Conservation (phyloP, 2,888 invertebrate species). For the Anoplius nigerrimus region DNA sequence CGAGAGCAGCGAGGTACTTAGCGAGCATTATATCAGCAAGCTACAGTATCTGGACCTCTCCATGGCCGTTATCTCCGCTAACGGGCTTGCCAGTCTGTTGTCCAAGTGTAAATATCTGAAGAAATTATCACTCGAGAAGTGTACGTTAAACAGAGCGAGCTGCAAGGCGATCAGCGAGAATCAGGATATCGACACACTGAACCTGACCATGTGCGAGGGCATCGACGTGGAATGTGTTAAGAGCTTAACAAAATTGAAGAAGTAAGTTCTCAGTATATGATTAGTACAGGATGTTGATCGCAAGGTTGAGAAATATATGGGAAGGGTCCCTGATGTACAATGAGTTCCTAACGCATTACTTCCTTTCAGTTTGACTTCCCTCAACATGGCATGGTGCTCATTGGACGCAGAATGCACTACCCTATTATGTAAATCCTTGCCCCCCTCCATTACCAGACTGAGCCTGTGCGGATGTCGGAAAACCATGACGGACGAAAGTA, state of each 20-base stretch:
- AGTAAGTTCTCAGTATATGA: constrained; percentile 72
- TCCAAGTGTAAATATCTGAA: constrained; percentile 82
- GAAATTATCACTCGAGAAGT: constrained; percentile 91
- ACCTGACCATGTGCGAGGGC: constrained; percentile 89
- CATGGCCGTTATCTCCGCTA: constrained; percentile 82
- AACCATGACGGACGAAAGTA: constrained; percentile 85
- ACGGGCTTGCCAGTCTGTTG: constrained; percentile 80
- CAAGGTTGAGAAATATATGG: not conserved
- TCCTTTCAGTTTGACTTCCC: constrained; percentile 79
- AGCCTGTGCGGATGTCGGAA: constrained; percentile 90
- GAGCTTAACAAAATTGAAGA: constrained; percentile 76
- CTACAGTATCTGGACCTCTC: constrained; percentile 92
- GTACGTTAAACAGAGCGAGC: constrained; percentile 80
- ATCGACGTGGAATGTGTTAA: constrained; percentile 81
- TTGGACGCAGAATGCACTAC: constrained; percentile 80
- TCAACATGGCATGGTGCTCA: constrained; percentile 91
- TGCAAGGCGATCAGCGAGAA: constrained; percentile 83
- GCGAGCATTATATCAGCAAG: constrained; percentile 76
- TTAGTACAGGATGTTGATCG: not conserved
- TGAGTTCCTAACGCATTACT: not conserved
- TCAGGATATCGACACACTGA: constrained; percentile 84
- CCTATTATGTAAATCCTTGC: constrained; percentile 79
- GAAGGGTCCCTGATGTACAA: not conserved
- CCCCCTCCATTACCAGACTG: constrained; percentile 82
- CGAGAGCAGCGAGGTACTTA: constrained; percentile 63